These are phyloP conservation scores for Chironomus riparius DNA, from an alignment of 2,888 invertebrate species.

Conservation along the genomic window DNA sequence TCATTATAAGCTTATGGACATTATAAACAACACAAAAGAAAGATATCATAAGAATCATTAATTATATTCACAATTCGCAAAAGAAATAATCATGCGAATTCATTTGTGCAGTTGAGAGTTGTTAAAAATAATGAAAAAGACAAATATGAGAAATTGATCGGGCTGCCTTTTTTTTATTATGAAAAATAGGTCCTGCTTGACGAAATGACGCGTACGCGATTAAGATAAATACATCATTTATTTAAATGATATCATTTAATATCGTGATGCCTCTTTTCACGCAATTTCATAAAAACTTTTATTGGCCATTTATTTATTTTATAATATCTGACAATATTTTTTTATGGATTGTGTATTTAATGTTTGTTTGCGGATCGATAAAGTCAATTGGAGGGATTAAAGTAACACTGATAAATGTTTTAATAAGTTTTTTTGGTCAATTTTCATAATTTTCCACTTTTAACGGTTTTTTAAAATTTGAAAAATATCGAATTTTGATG, in stretches of 20 bases:
- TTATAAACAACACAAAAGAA: background rate
- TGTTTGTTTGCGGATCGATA: background rate
- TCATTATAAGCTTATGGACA: background rate
- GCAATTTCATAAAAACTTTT: background rate
- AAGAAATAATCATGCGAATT: no score
- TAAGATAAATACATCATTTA: conserved; percentile 6
- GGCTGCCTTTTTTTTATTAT: background rate
- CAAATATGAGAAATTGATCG: no score
- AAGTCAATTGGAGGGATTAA: no score
- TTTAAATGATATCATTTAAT: background rate
- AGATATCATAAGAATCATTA: background rate
- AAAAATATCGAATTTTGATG: no score
- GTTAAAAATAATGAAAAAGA: no score
- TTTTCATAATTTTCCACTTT: no score
- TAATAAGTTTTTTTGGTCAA: no score
- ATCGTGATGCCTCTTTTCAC: background rate
- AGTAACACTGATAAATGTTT: no score
- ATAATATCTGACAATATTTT: background rate
- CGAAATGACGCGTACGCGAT: background rate
- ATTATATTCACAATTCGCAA: background rate
- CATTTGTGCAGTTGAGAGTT: no score
- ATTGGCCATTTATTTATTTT: background rate
- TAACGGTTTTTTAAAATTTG: no score
- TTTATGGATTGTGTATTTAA: background rate
- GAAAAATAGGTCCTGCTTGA: conserved; percentile 4